Conservation (phyloP, 1,140 invertebrate species). For the Grapholita molesta region DNA sequence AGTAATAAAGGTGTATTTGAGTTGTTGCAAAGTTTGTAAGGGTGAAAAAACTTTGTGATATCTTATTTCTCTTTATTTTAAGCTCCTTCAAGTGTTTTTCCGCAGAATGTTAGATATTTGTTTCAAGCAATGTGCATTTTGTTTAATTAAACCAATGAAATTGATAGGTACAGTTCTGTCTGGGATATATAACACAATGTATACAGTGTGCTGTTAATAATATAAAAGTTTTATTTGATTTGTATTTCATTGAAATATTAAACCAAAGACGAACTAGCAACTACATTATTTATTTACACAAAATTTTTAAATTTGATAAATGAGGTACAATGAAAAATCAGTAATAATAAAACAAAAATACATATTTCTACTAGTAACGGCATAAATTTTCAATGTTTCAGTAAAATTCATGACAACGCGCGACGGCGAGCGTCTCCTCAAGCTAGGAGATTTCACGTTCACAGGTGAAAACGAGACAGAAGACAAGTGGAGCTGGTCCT, state of each 20-base stretch:
- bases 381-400: conserved; percentile 44
- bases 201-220: no score
- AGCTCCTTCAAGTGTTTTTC: background rate
- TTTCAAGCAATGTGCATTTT: background rate
- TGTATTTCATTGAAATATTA: no score
- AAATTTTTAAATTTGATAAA: no score
- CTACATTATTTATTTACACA: no score
- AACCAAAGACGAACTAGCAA: no score
- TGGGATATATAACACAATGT: no score
- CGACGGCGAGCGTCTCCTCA: conserved; percentile 57
- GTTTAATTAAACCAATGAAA: no score
- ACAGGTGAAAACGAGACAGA: conserved; percentile 39
- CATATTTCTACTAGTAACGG: background rate
- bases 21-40: conserved; percentile 46
- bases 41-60: conserved; percentile 5
- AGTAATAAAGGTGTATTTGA: conserved; percentile 54
- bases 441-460: conserved; percentile 66
- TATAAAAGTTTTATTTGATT: no score
- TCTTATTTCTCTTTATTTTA: background rate
- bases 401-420: conserved; percentile 67
- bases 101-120: background rate
- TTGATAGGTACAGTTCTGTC: no score
- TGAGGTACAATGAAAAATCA: no score
- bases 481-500: conserved; percentile 55
- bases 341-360: no score